Base-by-base conservation (phyloP, 1,140 invertebrate species). In the Ceratina calcarata region DNA sequence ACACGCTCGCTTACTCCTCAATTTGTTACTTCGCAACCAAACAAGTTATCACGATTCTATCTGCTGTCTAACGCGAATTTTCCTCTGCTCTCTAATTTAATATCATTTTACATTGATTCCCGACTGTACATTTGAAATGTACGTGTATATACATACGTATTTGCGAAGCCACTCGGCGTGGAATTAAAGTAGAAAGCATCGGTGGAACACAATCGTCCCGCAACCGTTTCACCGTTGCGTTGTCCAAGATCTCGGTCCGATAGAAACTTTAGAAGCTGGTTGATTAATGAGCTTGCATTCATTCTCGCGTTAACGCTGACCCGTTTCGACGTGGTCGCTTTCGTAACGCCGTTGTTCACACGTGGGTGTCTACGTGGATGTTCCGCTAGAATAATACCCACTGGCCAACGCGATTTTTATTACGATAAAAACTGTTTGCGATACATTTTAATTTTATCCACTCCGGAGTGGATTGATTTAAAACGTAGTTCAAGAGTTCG, bases 281-380 rank as follows among this genome's bases (percentile, higher is more conserved):
- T 61, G 75, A 78, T 78, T 69, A 78, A 78, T 55, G 75, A 70
- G 67, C 75, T 70, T 71, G 74, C 65, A 70, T 70, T 70, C 75
- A 22, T 78, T 78, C 75, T 78, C 67, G 75, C 67, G 67, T 78
- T 78, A 78, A 78, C 75, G 75, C 61, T 78, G 75, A 78, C 75
- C 75, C 20, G 57, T 61, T 78, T 78, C 57, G 12, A 37, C 22
- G 57, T 60, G 55, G 69, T 58, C 55, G 22, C 74, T 69, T 61
- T 78, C 75, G 27, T 78, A 78, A 70, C 45, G 18, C 70, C 49
- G 51, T 2, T 13, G 20, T 12, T 58, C n/a, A 20, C 49, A 16
- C 22, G 3, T 51, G 32, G 27, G 18, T 32, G 12, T 37, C 37
- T 45, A 18, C 37, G 67, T 69, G 51, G 67, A 53, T 32, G 67